A percentile compares a stretch with the other conserved stretches of the same genome.
Evolutionary conservation across 2,888 invertebrate species (phyloP).

Genomic region (Matsumyia berberina): DNA sequence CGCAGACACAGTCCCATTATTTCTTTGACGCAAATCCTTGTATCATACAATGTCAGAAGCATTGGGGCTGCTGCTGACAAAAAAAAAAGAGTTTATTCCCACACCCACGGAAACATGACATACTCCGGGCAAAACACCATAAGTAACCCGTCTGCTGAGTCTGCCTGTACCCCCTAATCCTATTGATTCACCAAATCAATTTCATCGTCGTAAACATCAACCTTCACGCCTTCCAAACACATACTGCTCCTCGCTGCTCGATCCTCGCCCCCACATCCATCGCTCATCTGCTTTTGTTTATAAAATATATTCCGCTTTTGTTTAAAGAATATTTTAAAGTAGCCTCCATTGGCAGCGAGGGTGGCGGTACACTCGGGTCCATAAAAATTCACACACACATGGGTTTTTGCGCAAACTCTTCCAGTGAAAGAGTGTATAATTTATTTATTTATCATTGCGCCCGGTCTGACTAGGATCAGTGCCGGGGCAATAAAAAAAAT

Average conservation of each 20-base stretch:
- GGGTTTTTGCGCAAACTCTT: constrained; percentile 29
- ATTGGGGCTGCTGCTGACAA: too few relatives aligned
- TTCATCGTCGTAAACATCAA: constrained; percentile 52
- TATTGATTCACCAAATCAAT: constrained; percentile 62
- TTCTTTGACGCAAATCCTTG: too few relatives aligned
- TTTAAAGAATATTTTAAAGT: constrained; percentile 58
- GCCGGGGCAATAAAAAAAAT: constrained; percentile 50
- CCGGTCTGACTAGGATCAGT: constrained; percentile 59
- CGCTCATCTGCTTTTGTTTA: not conserved
- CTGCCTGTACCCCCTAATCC: constrained; percentile 15
- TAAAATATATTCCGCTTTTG: not conserved
- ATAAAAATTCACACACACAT: constrained; percentile 23
- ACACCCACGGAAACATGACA: not conserved
- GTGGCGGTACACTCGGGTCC: not conserved
- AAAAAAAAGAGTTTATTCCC: too few relatives aligned
- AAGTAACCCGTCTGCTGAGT: constrained; percentile 16
- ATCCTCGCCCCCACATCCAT: constrained; percentile 3
- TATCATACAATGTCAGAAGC: too few relatives aligned
- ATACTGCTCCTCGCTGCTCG: not conserved
- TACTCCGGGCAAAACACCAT: not conserved
- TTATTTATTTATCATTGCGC: constrained; percentile 67
- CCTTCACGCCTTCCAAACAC: constrained; percentile 32
- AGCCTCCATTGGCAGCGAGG: constrained; percentile 13
- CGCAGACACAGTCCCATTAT: too few relatives aligned
- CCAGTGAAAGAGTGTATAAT: constrained; percentile 53